A percentile compares a stretch with the other conserved stretches of the same genome.
Evolutionary conservation across 2,797 vertebrate genomes (phyloP).

Genomic region (Cyprinodon diabolis): DNA sequence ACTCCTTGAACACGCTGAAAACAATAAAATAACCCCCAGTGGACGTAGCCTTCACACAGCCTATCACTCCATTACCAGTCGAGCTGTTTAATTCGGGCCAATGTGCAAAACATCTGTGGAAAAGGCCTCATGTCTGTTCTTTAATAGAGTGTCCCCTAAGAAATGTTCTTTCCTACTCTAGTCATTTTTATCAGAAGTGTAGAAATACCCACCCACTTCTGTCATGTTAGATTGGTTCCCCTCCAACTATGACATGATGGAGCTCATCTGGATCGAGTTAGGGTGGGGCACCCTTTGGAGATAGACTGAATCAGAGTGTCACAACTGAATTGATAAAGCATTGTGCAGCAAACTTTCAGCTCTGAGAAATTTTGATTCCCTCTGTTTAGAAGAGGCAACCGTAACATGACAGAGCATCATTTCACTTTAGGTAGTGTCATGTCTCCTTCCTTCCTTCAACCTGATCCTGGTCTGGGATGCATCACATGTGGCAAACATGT

Average conservation of each 20-base stretch:
- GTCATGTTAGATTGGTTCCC: slow-evolving; percentile 88
- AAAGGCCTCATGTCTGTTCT: slow-evolving; percentile 81
- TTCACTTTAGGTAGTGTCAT: slow-evolving; percentile 28
- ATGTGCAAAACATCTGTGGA: slow-evolving; percentile 86
- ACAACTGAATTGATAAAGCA: slow-evolving; percentile 83
- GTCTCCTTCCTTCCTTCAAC: not conserved
- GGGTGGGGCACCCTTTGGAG: slow-evolving; percentile 86
- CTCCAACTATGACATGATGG: slow-evolving; percentile 94
- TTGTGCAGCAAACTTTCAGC: slow-evolving; percentile 60
- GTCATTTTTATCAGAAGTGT: slow-evolving; percentile 87
- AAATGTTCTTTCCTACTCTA: slow-evolving; percentile 88
- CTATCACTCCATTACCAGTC: slow-evolving; percentile 79
- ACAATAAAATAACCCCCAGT: slow-evolving; percentile 70
- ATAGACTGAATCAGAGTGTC: slow-evolving; percentile 81
- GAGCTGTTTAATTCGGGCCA: slow-evolving; percentile 66
- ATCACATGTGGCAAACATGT: slow-evolving; percentile 60
- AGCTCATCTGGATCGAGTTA: slow-evolving; percentile 91
- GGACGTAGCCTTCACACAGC: slow-evolving; percentile 70
- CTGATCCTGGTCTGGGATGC: slow-evolving; percentile 56
- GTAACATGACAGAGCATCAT: slow-evolving; percentile 50
- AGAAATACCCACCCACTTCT: slow-evolving; percentile 89
- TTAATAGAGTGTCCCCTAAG: slow-evolving; percentile 87
- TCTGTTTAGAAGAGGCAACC: slow-evolving; percentile 32
- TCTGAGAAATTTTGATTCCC: slow-evolving; percentile 24
- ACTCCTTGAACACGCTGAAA: slow-evolving; percentile 74